phyloP scores from a whole-genome alignment of 2,113 vertebrate genomes.

The Sminthopsis crassicaudata region DNA sequence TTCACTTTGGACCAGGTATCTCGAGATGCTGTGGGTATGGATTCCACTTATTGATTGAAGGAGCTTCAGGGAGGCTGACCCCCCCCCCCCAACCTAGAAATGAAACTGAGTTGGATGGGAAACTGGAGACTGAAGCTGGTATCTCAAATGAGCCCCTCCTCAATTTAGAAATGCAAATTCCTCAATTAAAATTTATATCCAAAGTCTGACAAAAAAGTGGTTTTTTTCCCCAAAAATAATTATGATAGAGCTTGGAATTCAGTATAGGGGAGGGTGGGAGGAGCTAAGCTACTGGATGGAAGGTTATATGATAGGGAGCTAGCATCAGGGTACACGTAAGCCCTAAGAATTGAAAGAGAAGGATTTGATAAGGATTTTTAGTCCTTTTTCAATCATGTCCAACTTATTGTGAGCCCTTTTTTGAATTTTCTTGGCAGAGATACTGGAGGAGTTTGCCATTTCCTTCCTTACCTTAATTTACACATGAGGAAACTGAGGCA shows the following conservation, averaged over 20 bases:
- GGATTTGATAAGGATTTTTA: background rate
- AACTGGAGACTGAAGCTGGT: background rate
- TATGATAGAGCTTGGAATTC: background rate
- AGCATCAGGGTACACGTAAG: background rate
- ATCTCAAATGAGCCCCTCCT: background rate
- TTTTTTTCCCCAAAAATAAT: background rate
- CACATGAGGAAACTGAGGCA: background rate
- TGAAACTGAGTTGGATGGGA: background rate
- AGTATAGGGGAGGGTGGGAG: background rate
- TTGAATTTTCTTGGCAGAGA: too few species aligned
- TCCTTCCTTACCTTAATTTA: background rate
- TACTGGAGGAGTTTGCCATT: background rate
- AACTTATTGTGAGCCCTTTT: background rate
- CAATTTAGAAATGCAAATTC: background rate
- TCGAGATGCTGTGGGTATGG: background rate
- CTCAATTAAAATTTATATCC: background rate
- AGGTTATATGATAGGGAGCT: background rate
- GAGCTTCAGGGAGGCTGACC: conserved; percentile 48
- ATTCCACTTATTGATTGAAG: background rate
- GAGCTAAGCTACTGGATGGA: background rate
- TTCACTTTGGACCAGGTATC: background rate
- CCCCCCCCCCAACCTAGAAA: background rate
- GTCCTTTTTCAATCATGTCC: background rate
- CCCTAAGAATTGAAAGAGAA: background rate
- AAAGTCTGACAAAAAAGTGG: background rate